Conservation (phyloP, 1,140 invertebrate genomes). For the Nasonia giraulti region DNA sequence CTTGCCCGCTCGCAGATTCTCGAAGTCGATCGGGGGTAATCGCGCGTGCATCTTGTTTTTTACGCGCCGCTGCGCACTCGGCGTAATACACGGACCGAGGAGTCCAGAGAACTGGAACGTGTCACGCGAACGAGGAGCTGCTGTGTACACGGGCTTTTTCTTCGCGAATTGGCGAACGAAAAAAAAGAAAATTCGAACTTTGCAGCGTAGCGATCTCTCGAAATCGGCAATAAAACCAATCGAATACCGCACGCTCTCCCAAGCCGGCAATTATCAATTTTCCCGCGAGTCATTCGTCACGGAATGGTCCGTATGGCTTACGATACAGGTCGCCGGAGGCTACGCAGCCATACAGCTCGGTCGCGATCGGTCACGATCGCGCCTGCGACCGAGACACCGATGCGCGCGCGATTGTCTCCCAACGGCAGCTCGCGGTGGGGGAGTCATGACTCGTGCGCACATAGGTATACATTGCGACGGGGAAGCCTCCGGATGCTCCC, state of each 20-base stretch:
- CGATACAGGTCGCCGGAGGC: conserved; percentile 42
- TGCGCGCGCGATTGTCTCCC: conserved; percentile 45
- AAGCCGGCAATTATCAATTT: background rate
- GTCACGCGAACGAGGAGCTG: background rate
- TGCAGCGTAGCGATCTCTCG: background rate
- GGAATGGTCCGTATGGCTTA: background rate
- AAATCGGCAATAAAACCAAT: background rate
- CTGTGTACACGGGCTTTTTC: background rate
- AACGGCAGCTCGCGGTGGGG: background rate
- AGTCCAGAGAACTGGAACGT: too few species aligned
- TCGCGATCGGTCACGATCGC: conserved; percentile 54
- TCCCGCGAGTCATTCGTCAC: background rate
- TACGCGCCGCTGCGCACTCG: conserved; percentile 6
- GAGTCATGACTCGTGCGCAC: conserved; percentile 2
- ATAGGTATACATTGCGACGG: background rate
- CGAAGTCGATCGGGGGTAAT: background rate
- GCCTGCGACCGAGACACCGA: conserved; percentile 49
- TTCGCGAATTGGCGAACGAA: too few species aligned
- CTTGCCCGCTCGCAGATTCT: background rate
- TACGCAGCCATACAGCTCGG: conserved; percentile 14
- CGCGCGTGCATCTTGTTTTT: background rate
- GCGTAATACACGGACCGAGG: background rate
- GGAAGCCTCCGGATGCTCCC: conserved; percentile 30
- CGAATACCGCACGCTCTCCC: background rate
- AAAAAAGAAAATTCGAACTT: too few species aligned